Conservation (phyloP, 2,113 vertebrate genomes). For the Cygnus buccinator region DNA sequence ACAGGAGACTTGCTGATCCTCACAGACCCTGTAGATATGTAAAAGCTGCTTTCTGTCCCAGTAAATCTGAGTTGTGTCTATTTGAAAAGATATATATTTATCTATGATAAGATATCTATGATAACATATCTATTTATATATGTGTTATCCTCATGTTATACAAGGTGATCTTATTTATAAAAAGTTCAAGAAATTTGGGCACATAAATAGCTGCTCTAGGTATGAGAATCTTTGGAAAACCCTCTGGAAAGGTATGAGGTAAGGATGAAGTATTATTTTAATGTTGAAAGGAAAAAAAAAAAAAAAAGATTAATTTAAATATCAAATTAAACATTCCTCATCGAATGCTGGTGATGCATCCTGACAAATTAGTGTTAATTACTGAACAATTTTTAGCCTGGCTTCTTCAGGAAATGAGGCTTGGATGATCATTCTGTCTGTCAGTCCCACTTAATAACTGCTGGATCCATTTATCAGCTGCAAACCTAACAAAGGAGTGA, state of each 20-base stretch:
- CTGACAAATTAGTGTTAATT: slow-evolving; percentile 1
- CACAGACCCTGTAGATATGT: neutral
- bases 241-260: neutral
- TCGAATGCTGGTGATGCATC: neutral
- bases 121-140: too few species aligned
- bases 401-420: slow-evolving; percentile 28
- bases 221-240: neutral
- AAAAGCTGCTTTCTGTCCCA: neutral
- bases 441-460: neutral
- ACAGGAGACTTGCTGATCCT: neutral
- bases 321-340: neutral
- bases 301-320: neutral
- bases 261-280: neutral
- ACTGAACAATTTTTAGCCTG: slow-evolving; percentile 15
- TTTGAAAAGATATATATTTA: neutral
- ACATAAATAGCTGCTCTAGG: neutral
- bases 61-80: neutral
- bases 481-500: neutral
- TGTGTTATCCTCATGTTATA: neutral
- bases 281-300: neutral
- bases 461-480: neutral
- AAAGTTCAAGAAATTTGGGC: neutral
- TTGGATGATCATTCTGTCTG: neutral
- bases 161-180: neutral
- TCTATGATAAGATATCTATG: too few species aligned